Conservation (phyloP, 2,113 vertebrate species). For the Phodopus roborovskii region DNA sequence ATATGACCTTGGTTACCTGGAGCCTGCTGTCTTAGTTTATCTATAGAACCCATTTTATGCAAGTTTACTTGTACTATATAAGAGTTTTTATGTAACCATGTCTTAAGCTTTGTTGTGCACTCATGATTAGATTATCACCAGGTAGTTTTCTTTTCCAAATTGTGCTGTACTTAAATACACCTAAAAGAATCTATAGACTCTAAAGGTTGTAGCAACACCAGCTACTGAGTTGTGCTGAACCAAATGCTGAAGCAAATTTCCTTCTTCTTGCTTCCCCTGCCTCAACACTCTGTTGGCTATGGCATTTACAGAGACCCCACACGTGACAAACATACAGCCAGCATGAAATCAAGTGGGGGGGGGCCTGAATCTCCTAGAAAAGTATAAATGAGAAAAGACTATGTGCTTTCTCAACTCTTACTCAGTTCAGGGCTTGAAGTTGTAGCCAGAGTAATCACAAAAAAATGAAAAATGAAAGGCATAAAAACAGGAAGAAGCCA, state of each 20-base stretch:
- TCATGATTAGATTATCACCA: neutral
- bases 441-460: neutral
- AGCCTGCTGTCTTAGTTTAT: neutral
- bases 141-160: neutral
- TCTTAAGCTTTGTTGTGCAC: neutral
- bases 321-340: neutral
- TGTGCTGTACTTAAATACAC: neutral
- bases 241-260: neutral
- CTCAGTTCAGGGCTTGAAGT: neutral
- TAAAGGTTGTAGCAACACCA: neutral
- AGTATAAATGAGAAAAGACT: neutral
- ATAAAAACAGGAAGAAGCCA: neutral
- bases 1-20: neutral
- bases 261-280: neutral
- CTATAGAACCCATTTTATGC: neutral
- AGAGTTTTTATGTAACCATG: neutral
- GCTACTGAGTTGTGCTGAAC: neutral
- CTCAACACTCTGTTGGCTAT: neutral
- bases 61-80: neutral
- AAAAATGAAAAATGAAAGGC: neutral
- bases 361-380: neutral
- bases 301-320: neutral
- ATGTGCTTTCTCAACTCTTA: neutral
- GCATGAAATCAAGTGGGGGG: neutral
- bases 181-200: neutral